Evolutionary conservation across 2,113 vertebrate species (phyloP).

Genomic region (Erpornis zantholeuca): DNA sequence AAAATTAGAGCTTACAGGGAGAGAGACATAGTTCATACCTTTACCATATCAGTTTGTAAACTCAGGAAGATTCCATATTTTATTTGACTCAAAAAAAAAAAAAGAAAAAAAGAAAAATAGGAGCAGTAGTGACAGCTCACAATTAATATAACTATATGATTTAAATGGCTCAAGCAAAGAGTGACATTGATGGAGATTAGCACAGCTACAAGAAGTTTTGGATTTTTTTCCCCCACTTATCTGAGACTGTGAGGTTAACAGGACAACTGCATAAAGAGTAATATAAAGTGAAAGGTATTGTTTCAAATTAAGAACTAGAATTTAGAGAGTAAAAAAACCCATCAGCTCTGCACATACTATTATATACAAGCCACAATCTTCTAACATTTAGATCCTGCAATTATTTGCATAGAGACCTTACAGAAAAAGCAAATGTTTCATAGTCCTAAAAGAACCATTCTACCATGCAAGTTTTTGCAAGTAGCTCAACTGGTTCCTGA

Average conservation of each 20-base stretch:
- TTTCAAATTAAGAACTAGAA: background rate
- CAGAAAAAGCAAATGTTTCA: background rate
- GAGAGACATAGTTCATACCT: background rate
- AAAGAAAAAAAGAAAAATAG: background rate
- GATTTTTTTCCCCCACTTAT: background rate
- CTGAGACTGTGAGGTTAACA: background rate
- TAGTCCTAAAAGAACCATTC: background rate
- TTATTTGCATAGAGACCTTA: background rate
- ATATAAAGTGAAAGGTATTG: background rate
- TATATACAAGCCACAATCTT: background rate
- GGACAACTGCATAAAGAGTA: background rate
- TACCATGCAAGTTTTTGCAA: background rate
- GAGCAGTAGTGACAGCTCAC: background rate
- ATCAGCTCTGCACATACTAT: background rate
- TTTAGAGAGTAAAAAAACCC: background rate
- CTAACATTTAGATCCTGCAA: background rate
- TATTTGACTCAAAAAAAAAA: background rate
- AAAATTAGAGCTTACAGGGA: background rate
- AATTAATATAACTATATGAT: fast-evolving
- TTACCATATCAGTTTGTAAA: background rate
- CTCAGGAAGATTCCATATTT: background rate
- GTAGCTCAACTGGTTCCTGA: background rate
- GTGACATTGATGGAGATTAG: background rate
- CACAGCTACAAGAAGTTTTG: background rate
- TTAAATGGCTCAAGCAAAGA: background rate